phyloP scores from a whole-genome alignment of 2,797 vertebrate species.

The Sandelia bainsii region DNA sequence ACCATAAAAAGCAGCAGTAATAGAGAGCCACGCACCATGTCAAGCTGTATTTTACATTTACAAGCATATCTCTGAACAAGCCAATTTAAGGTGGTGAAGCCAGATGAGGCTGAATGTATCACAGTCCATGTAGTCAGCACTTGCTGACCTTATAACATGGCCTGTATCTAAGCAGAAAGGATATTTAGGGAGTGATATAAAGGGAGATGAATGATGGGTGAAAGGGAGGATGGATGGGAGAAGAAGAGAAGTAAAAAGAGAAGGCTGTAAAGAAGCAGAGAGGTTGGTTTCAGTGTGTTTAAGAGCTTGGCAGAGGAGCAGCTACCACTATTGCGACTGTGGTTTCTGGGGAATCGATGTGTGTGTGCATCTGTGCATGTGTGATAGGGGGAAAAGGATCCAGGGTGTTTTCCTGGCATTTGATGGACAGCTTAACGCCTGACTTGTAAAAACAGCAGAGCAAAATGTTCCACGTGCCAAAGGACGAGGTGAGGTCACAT shows the following conservation, averaged over 20 bases:
- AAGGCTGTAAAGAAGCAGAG: slow-evolving; percentile 65
- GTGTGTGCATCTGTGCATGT: slow-evolving; percentile 24
- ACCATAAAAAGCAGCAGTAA: slow-evolving; percentile 58
- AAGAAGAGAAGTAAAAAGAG: slow-evolving; percentile 67
- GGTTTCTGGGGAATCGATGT: slow-evolving; percentile 65
- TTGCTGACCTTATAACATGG: slow-evolving; percentile 51
- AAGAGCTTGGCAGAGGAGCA: slow-evolving; percentile 72
- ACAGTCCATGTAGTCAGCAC: slow-evolving; percentile 64
- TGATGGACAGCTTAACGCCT: slow-evolving; percentile 79
- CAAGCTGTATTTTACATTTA: slow-evolving; percentile 75
- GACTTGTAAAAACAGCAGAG: slow-evolving; percentile 79
- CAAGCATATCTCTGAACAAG: slow-evolving; percentile 62
- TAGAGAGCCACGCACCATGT: slow-evolving; percentile 50
- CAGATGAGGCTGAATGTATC: slow-evolving; percentile 64
- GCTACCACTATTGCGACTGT: slow-evolving; percentile 62
- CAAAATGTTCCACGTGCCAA: slow-evolving; percentile 78
- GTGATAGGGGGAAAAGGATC: slow-evolving; percentile 59
- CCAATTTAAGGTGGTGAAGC: slow-evolving; percentile 56
- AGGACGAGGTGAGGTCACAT: slow-evolving; percentile 62
- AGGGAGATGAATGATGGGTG: slow-evolving; percentile 65
- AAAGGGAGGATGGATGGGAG: slow-evolving; percentile 49
- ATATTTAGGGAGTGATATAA: slow-evolving; percentile 75
- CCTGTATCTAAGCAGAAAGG: slow-evolving; percentile 76
- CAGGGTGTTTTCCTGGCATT: slow-evolving; percentile 76
- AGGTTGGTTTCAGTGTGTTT: slow-evolving; percentile 74